Conservation (phyloP, 2,888 invertebrate genomes). For the Aleiodes leptofemur region DNA sequence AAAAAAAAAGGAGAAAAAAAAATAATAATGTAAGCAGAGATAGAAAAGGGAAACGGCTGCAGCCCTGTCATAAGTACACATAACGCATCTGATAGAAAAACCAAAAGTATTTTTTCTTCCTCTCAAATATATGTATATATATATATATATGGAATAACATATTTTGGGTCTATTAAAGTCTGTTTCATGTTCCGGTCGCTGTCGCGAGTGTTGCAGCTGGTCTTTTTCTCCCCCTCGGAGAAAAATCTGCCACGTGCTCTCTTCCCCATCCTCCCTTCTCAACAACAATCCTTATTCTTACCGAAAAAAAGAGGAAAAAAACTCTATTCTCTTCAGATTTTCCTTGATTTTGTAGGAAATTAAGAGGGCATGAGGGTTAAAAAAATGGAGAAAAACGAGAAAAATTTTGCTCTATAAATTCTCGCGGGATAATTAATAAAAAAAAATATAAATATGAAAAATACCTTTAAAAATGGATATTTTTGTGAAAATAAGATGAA, state of each 20-base stretch:
- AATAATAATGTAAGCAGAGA: background rate
- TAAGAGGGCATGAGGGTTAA: too few relatives aligned
- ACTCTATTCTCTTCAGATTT: background rate
- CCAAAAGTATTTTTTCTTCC: slow-evolving; percentile 40
- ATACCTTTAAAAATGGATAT: too few relatives aligned
- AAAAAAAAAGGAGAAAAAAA: background rate
- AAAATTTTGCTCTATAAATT: too few relatives aligned
- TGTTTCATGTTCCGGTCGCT: slow-evolving; percentile 27
- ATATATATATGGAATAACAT: slow-evolving; percentile 37
- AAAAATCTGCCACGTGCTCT: slow-evolving; percentile 44
- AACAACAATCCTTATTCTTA: background rate
- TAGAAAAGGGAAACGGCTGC: slow-evolving; percentile 34
- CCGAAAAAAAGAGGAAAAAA: background rate
- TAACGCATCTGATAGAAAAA: slow-evolving; percentile 45
- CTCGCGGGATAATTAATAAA: too few relatives aligned
- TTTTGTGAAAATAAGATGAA: too few relatives aligned
- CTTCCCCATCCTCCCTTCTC: background rate
- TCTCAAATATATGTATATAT: slow-evolving; percentile 35
- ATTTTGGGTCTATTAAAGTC: slow-evolving; percentile 47
- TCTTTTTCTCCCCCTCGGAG: slow-evolving; percentile 30
- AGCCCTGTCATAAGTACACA: slow-evolving; percentile 38
- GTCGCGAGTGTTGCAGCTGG: slow-evolving; percentile 44
- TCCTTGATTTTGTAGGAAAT: background rate
- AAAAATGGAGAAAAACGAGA: too few relatives aligned
- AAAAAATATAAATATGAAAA: too few relatives aligned